Conservation (phyloP, 2,888 invertebrate species). For the Melipona beecheii region DNA sequence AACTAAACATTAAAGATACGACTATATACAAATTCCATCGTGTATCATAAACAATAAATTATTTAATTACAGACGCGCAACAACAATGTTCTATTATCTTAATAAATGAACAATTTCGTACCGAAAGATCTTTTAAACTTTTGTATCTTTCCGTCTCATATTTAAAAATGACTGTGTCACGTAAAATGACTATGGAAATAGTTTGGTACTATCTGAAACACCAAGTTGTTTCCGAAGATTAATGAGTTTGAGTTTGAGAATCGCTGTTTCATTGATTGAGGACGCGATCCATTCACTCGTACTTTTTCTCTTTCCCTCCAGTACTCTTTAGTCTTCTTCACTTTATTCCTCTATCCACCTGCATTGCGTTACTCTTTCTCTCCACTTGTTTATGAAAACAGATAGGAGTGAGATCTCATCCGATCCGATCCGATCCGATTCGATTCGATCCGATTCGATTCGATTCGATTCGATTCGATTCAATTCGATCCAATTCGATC, state of each 20-base stretch:
- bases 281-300: slow-evolving; percentile 78
- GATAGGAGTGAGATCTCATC: background rate
- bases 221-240: background rate
- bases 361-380: background rate
- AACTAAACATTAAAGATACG: too few species aligned
- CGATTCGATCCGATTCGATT: background rate
- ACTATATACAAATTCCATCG: too few species aligned
- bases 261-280: slow-evolving; percentile 82
- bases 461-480: background rate
- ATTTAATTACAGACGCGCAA: too few species aligned
- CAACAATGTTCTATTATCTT: too few species aligned
- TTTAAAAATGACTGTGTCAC: background rate
- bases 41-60: too few species aligned
- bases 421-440: background rate
- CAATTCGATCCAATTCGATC: background rate
- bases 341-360: background rate
- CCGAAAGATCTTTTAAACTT: background rate
- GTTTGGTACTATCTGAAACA: fast-evolving
- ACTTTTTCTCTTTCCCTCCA: slow-evolving; percentile 40
- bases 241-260: slow-evolving; percentile 69
- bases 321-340: slow-evolving; percentile 9
- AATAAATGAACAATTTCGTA: background rate
- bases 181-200: background rate
- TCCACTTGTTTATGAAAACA: slow-evolving; percentile 12
- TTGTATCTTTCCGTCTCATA: background rate